Evolutionary conservation across 2,888 invertebrate genomes (phyloP).

Genomic region (Ramazzottius varieornatus): DNA sequence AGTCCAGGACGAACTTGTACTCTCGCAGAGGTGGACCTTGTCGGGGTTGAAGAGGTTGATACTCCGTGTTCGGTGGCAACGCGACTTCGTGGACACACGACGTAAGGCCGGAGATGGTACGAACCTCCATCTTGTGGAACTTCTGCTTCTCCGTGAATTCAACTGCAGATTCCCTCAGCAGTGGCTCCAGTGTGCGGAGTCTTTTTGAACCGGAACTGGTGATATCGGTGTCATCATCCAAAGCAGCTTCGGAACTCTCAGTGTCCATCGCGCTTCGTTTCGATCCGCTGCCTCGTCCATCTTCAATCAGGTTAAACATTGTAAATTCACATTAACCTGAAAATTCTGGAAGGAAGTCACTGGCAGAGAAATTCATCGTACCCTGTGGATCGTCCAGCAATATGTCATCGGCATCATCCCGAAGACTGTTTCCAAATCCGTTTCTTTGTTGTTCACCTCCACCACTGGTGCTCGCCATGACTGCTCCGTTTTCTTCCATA

Average conservation of each 20-base stretch:
- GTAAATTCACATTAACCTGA: no score
- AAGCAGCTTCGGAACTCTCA: neutral
- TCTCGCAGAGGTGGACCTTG: conserved; percentile 39
- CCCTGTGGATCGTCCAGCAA: no score
- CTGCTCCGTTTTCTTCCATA: no score
- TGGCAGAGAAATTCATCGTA: no score
- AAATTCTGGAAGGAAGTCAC: no score
- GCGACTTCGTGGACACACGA: conserved; percentile 29
- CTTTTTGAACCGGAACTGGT: neutral
- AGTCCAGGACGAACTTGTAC: conserved; percentile 78
- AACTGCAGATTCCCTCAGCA: neutral
- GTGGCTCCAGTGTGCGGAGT: neutral
- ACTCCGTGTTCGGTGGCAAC: conserved; percentile 59
- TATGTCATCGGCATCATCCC: no score
- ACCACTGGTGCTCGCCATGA: no score
- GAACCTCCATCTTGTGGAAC: neutral
- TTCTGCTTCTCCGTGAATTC: neutral
- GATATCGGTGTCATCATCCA: neutral
- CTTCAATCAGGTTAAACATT: no score
- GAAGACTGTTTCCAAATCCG: no score
- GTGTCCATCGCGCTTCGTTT: neutral
- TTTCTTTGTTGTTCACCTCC: no score
- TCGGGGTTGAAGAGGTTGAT: conserved; percentile 31
- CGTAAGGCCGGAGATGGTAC: neutral
- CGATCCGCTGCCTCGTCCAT: no score